These are phyloP conservation scores for Apis mellifera DNA, from an alignment of 1,140 invertebrate species.

Conservation along the genomic window DNA sequence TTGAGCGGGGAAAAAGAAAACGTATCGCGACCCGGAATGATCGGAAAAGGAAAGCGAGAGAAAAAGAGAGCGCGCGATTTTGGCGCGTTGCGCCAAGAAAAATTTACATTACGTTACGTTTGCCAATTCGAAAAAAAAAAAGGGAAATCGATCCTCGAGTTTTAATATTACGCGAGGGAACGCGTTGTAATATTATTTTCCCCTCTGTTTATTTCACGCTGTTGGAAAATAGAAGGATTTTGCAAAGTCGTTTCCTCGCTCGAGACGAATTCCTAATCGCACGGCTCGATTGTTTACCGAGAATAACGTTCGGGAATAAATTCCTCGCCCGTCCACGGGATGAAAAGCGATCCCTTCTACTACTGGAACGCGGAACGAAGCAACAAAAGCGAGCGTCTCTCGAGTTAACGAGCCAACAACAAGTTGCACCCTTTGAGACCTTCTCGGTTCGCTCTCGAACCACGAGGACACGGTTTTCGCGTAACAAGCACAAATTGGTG, in stretches of 20 bases:
- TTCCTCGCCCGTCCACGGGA: background rate
- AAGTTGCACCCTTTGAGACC: background rate
- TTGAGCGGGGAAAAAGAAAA: background rate
- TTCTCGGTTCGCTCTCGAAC: background rate
- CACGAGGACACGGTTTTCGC: conserved; percentile 26
- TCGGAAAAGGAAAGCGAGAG: background rate
- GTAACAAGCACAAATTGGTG: conserved; percentile 42
- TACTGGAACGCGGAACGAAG: conserved; percentile 24
- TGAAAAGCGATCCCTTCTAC: background rate
- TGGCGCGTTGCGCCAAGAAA: background rate
- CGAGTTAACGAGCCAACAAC: conserved; percentile 26
- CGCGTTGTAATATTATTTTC: background rate
- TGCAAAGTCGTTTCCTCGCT: background rate
- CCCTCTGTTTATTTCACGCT: background rate
- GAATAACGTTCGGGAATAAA: background rate
- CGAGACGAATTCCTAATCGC: background rate
- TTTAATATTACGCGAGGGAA: conserved; percentile 9
- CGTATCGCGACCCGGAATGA: background rate
- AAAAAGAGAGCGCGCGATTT: background rate
- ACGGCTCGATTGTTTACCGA: background rate
- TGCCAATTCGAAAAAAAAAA: conserved; percentile 8
- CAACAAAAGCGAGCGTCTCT: conserved; percentile 6
- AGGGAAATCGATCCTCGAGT: conserved; percentile 19
- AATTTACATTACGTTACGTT: conserved; percentile 1
- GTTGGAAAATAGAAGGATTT: background rate